These are phyloP conservation scores for Hybos culiciformis DNA, from an alignment of 2,888 invertebrate species.

Conservation along the genomic window DNA sequence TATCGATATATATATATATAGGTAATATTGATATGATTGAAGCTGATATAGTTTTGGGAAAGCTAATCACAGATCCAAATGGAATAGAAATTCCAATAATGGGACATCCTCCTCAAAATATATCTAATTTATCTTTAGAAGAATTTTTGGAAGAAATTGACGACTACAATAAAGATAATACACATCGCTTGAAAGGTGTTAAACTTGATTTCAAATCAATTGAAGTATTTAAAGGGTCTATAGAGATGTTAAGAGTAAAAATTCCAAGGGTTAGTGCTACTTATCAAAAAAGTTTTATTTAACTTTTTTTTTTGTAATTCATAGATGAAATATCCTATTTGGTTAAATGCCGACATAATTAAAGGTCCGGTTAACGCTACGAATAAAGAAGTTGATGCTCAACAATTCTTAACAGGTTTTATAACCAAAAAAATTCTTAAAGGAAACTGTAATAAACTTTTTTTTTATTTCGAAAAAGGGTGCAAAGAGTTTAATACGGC, in stretches of 20 bases:
- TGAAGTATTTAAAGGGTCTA: constrained; percentile 51
- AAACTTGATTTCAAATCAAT: constrained; percentile 80
- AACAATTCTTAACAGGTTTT: constrained; percentile 9
- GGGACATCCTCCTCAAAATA: constrained; percentile 66
- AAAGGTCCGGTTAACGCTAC: constrained; percentile 54
- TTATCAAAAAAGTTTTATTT: no score
- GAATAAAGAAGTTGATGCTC: constrained; percentile 45
- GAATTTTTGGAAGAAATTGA: constrained; percentile 52
- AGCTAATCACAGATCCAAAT: constrained; percentile 32
- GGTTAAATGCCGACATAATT: constrained; percentile 77
- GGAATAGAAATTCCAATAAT: constrained; percentile 52
- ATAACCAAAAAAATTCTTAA: not conserved
- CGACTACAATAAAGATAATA: constrained; percentile 36
- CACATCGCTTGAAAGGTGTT: constrained; percentile 51
- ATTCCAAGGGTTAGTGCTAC: constrained; percentile 35
- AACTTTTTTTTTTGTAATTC: no score
- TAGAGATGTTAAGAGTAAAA: constrained; percentile 33
- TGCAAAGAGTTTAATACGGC: constrained; percentile 46
- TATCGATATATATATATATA: constrained; percentile 13
- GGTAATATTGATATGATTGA: constrained; percentile 66
- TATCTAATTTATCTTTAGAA: constrained; percentile 61
- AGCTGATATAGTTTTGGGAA: constrained; percentile 67
- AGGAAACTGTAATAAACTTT: constrained; percentile 43
- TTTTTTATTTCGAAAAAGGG: constrained; percentile 49
- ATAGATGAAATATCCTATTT: constrained; percentile 58